Base-by-base conservation (phyloP, 2,113 vertebrate genomes). In the Sinocyclocheilus anshuiensis region DNA sequence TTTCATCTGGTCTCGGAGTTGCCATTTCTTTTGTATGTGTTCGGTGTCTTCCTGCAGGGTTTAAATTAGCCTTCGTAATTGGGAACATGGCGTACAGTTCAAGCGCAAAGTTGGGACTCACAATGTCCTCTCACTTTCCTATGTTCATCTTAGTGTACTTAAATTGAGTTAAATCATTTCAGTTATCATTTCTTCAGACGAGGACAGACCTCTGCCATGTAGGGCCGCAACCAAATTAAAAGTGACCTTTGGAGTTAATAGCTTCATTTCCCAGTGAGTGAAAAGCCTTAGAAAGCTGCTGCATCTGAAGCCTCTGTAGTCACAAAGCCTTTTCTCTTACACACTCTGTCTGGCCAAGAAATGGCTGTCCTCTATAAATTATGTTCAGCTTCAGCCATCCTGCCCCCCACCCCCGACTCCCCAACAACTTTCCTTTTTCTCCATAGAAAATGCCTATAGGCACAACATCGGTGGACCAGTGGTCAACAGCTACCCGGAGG, bases 171-270 rank as follows among this genome's bases (percentile, higher is more conserved):
- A 18, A 33, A 83, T 83, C 72, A 83, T 33, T 61, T 42, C n/a
- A 78, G 55, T 74, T 87, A 74, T 65, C 45, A n/a, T 87, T 85
- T 89, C 57, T 39, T 36, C 18, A 15, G 67, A 74, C 61, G 50
- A 39, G 57, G 55, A 80, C 65, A 12, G 59, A 84, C 67, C 84
- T 76, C 77, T 84, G 86, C 79, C 86, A 81, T 33, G 7, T 24
- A 77, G 50, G 61, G 77, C 76, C 39, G 16, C 55, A 55, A 83
- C 84, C 86, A 87, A 88, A 87, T 90, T 87, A 89, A 87, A 87
- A 86, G 39, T 39, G 67, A 81, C 84, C 86, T 81, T 77, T 86
- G 84, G 77, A 87, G 87, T 90, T 87, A 87, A 87, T 89, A n/a
- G 87, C 86, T 89, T 89, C 36, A 50, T 86, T 79, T 53, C 74